These are phyloP conservation scores for Erebia palarica DNA, from an alignment of 2,888 invertebrate genomes.

Conservation along the genomic window DNA sequence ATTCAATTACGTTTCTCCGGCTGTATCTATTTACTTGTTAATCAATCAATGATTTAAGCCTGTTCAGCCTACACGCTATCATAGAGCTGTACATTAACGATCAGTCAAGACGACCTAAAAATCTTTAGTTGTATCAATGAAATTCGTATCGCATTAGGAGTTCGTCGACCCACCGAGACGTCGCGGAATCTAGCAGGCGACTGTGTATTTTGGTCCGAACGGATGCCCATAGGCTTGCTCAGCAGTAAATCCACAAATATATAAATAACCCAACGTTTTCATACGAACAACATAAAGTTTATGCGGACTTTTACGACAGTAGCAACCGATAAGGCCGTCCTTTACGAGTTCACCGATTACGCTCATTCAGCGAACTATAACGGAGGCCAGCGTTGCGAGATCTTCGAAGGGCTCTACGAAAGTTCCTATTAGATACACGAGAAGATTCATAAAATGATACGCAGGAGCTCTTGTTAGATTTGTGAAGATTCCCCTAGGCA, in stretches of 20 bases:
- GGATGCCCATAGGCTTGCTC: constrained; percentile 73
- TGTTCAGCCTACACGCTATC: constrained; percentile 24
- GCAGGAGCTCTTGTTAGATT: constrained; percentile 40
- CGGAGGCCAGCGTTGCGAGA: constrained; percentile 40
- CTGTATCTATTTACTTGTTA: constrained; percentile 25
- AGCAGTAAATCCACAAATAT: constrained; percentile 69
- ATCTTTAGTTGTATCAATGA: constrained; percentile 54
- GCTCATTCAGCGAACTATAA: constrained; percentile 53
- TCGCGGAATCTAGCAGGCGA: constrained; percentile 75
- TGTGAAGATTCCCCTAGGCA: constrained; percentile 36
- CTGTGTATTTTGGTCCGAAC: constrained; percentile 72
- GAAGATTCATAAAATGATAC: constrained; percentile 17
- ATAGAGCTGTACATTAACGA: constrained; percentile 28
- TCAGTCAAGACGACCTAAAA: constrained; percentile 39
- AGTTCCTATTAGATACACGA: constrained; percentile 4
- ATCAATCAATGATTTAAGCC: constrained; percentile 34
- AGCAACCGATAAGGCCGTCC: constrained; percentile 58
- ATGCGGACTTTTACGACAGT: constrained; percentile 62
- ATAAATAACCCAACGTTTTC: constrained; percentile 65
- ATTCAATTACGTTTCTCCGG: constrained; percentile 24
- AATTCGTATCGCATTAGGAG: constrained; percentile 54
- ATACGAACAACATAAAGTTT: constrained; percentile 56
- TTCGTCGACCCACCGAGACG: constrained; percentile 76
- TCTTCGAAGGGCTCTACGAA: constrained; percentile 31
- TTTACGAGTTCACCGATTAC: constrained; percentile 58